Evolutionary conservation across 1,140 invertebrate genomes (phyloP), one percentile per base, ranked within the genome.

Genomic region (Andricus grossulariae): DNA sequence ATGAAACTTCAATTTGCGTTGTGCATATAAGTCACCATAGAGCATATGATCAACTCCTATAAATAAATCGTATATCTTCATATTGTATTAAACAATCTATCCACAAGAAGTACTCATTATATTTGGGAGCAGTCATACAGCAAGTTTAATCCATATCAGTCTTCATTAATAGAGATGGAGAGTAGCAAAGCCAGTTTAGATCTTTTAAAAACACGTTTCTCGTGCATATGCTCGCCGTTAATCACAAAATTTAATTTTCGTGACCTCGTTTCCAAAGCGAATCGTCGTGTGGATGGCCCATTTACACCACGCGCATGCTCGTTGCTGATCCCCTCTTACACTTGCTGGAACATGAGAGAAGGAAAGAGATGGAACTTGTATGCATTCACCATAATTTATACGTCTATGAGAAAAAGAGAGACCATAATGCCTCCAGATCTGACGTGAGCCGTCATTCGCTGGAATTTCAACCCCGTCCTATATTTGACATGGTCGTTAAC

Each of bases 241-340:
- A 90, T 90, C 87, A 85, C 86, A 88, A 90, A 90, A 90, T 90
- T 89, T 88, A 90, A 91, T 90, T 91, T 90, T 90, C 89, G 83
- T 90, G 90, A 90, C 90, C 90, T 85, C 87, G 90, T 91, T 91
- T 83, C 85, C 79, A 81, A 87, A 89, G 85, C 83, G 85, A 83
- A 85, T 83, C 81, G 76, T 83, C 86, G 75, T 82, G 85, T 87
- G 75, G 81, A 80, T 86, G 85, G 80, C 89, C 88, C 85, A 90
- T 91, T 90, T 91, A 84, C 80, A 82, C 57, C 74, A 76, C 76
- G 88, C 88, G 88, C 90, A 89, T 90, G 89, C 83, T 85, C 86
- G 76, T 73, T 72, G 25, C 60, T 39, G 13, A 32, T 66, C 25
- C 39, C 60, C 60, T 7, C 21, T 16, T 15, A 13, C 16, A 45